Conservation (phyloP, 1,140 invertebrate genomes). For the Amyelois transitella region DNA sequence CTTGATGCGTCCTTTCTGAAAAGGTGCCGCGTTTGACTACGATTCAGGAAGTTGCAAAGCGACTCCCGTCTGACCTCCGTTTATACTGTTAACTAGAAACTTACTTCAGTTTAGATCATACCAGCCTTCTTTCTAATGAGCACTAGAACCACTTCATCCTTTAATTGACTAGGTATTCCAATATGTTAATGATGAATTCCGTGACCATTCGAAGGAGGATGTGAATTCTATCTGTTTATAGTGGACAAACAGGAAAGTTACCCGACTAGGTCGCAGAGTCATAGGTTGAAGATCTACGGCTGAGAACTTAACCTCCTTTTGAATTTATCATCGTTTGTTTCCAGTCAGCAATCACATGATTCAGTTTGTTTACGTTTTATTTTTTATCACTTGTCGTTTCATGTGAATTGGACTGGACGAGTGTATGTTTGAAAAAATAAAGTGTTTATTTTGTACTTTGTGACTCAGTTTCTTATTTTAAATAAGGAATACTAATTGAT, state of each 20-base stretch:
- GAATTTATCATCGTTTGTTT: neutral
- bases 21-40: too few relatives aligned
- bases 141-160: neutral
- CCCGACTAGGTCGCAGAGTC: conserved; percentile 43
- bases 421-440: too few relatives aligned
- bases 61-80: too few relatives aligned
- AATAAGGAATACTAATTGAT: too few relatives aligned
- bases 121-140: neutral
- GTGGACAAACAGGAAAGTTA: conserved; percentile 58
- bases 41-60: too few relatives aligned
- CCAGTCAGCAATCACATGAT: conserved; percentile 10
- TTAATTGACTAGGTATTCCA: neutral
- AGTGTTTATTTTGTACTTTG: too few relatives aligned
- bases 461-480: too few relatives aligned
- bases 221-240: neutral
- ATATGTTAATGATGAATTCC: neutral
- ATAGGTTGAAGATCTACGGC: conserved; percentile 18
- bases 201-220: neutral
- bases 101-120: too few relatives aligned
- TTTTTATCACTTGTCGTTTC: neutral
- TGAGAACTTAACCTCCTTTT: neutral
- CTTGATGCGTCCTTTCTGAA: too few relatives aligned
- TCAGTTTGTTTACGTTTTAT: neutral
- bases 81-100: too few relatives aligned
- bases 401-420: neutral